phyloP scores from a whole-genome alignment of 2,113 vertebrate genomes.

The Ranitomeya imitator region DNA sequence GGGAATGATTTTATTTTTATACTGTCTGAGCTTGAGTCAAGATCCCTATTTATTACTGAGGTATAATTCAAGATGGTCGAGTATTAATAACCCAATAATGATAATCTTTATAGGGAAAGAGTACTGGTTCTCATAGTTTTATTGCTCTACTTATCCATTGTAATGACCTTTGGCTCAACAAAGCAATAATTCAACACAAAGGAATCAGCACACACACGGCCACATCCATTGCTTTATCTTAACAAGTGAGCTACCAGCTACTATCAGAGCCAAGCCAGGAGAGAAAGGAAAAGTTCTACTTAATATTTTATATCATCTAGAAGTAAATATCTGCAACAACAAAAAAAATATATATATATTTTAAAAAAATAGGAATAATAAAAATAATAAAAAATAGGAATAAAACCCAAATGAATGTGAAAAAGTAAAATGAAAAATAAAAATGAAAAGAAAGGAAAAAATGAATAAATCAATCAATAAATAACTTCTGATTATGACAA shows the following conservation, averaged over 20 bases:
- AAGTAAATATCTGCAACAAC: background rate
- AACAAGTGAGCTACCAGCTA: slow-evolving; percentile 21
- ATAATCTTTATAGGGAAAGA: slow-evolving; percentile 63
- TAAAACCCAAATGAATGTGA: background rate
- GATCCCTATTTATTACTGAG: slow-evolving; percentile 63
- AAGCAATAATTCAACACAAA: slow-evolving; percentile 63
- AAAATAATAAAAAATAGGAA: background rate
- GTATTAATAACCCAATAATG: slow-evolving; percentile 66
- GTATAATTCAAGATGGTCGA: slow-evolving; percentile 65
- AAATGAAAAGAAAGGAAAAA: no score
- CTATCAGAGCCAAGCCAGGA: background rate
- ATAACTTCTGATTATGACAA: no score
- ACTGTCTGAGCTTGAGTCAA: slow-evolving; percentile 60
- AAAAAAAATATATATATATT: background rate
- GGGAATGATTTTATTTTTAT: slow-evolving; percentile 39
- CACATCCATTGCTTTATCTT: slow-evolving; percentile 37
- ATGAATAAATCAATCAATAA: background rate
- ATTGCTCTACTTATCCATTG: slow-evolving; percentile 63
- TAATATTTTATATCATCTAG: background rate
- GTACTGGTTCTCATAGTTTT: slow-evolving; percentile 60
- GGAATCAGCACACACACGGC: slow-evolving; percentile 48
- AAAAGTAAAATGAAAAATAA: background rate
- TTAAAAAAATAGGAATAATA: background rate
- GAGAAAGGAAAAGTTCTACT: background rate
- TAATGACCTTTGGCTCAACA: slow-evolving; percentile 63